Conservation (phyloP, 2,113 vertebrate species). For the Aegotheles bennettii region DNA sequence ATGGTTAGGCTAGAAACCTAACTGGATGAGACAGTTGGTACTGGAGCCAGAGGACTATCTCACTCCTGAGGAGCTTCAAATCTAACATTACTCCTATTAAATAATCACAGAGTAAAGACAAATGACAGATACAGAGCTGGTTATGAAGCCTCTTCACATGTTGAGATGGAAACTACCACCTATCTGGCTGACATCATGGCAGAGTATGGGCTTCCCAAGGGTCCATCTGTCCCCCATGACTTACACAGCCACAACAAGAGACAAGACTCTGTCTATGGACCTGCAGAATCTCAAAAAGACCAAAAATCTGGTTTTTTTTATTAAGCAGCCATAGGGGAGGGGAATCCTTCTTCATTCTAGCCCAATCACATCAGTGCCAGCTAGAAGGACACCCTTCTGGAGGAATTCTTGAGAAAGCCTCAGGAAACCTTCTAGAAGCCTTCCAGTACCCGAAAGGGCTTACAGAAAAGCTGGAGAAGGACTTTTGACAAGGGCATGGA, state of each 20-base stretch:
- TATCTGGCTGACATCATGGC: rapidly evolving
- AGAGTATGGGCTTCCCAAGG: neutral
- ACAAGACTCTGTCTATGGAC: rapidly evolving
- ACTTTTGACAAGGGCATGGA: too few relatives aligned
- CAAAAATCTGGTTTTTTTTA: neutral
- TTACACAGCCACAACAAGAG: neutral
- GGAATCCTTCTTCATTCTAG: neutral
- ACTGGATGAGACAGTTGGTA: neutral
- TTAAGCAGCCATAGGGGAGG: rapidly evolving
- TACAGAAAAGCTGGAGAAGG: too few relatives aligned
- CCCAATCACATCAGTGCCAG: neutral
- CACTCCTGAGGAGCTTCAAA: neutral
- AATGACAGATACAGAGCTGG: neutral
- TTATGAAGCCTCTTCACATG: neutral
- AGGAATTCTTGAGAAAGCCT: too few relatives aligned
- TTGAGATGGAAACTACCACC: neutral
- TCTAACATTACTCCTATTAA: neutral
- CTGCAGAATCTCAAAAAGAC: neutral
- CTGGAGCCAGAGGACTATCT: neutral
- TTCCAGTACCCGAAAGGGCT: too few relatives aligned
- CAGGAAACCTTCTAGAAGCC: too few relatives aligned
- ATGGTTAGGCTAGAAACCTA: neutral
- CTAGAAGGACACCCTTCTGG: neutral
- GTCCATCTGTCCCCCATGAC: neutral
- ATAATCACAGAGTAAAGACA: neutral